Base-by-base conservation (phyloP, 2,888 invertebrate genomes). In the Caenorhabditis sp. region DNA sequence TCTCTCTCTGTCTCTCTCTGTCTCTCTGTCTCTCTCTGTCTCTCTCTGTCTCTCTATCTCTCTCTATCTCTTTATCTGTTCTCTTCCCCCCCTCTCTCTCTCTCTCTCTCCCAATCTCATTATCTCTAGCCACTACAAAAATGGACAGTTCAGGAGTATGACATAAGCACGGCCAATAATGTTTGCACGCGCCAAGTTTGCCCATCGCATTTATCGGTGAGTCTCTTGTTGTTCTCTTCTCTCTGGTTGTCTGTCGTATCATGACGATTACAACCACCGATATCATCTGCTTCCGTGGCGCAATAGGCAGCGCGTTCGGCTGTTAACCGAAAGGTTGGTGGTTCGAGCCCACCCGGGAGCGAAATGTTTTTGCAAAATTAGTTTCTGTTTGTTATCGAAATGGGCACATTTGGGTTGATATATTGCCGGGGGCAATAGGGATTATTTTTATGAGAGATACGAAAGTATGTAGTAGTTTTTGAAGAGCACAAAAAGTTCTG, bases 281-380 rank as follows among this genome's bases (percentile, higher is more conserved):
- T 2, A 8, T 17, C 21, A 12, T 21, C 52, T 72, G 76, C 76
- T 73, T 78, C 73, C 78, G 75, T 76, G 75, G 78, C 75, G 78
- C 75, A 75, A 78, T 78, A 72, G 73, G 73, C 76, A 85, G 85
- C 86, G 86, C 85, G 85, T 86, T 86, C 83, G 86, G 84, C 86
- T 86, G 86, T 86, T 86, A 86, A 86, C 84, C 85, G 83, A 86
- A 85, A 85, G 86, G 85, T 85, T 85, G 85, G 85, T 87, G 85
- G 85, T 86, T 86, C 86, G 79, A 87, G 83, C 83, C 85, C 86
- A 86, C 86, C 85, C 85, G 95, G 95, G 61, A 95, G 90, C 84
- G 83, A 78, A 78, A 71, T 50, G 12, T 63, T 63, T 64, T 52
- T 52, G 3, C 21, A 50, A 50, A 50, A 36, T 8, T 43, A 10